Evolutionary conservation across 2,113 vertebrate species (phyloP), one percentile per base, ranked within the genome.

Genomic region (Grammomys dolichurus): DNA sequence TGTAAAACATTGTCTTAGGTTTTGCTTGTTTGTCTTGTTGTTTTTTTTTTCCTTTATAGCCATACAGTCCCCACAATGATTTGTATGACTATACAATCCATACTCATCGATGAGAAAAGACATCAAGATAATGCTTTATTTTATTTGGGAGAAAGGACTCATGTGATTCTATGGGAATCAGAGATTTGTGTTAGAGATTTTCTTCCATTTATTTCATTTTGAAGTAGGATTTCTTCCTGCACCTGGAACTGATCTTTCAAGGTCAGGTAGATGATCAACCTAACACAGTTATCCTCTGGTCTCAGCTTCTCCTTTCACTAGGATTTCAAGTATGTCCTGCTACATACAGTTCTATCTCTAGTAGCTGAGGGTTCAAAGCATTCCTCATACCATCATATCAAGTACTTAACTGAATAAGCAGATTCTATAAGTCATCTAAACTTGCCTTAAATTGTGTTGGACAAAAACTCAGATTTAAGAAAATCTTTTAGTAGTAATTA

Each of bases 1-100:
- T 97, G 70, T 75, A 73, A 89, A 51, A 67, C 17, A 13, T 54
- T 86, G 33, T 96, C 96, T 97, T 95, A 97, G 60, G 12, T 12
- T 69, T 69, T 33, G 28, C 14, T 33, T 67, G 22, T 63, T 63
- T 63, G 7, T 10, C 26, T 63, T 60, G 56, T 26, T 65, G 9
- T 48, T 54, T 93, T 93, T 95, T 58, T 96, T 70, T 56, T 84
- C 70, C 26, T 63, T 43, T 1, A 8, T 28, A 26, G 51, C 93
- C 76, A 69, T 51, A 13, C 2, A 51, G 9, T 87, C 51, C 19
- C 31, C 14, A 31, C 5, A 46, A 36, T 26, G 17, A 54, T n/a
- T 95, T 94, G 80, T 95, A 46, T 36, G 87, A 93, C 63, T 46
- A 72, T 92, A 77, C 28, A 91, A 22, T 94, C 84, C 14, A 12